These are phyloP conservation scores for Platycercus adscitus DNA, from an alignment of 2,113 vertebrate genomes.

Conservation along the genomic window DNA sequence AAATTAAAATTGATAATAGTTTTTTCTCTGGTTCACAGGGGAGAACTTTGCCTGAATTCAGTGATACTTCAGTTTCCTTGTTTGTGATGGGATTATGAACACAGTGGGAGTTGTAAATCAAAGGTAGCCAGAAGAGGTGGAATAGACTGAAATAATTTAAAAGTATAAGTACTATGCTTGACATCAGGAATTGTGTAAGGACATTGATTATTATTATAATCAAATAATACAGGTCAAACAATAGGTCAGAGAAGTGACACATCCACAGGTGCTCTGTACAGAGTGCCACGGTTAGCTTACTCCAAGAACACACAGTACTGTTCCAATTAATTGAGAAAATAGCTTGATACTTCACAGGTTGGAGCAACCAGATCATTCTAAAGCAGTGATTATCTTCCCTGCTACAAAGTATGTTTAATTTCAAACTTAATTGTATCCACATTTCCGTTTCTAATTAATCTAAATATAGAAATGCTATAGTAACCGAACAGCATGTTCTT, in stretches of 20 bases:
- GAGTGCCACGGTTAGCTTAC: background rate
- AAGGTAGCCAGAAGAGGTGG: background rate
- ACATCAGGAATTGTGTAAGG: background rate
- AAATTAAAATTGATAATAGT: background rate
- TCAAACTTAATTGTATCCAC: constrained; percentile 73
- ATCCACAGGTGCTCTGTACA: background rate
- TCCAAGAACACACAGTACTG: constrained; percentile 47
- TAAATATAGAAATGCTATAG: constrained; percentile 74
- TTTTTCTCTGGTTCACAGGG: background rate
- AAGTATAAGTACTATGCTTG: background rate
- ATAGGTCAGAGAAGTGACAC: background rate
- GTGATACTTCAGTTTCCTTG: background rate
- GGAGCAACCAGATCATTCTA: constrained; percentile 64
- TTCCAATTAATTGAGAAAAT: constrained; percentile 61
- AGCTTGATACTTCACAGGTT: constrained; percentile 57
- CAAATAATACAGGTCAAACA: constrained; percentile 13
- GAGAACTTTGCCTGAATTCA: background rate
- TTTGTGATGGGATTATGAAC: background rate
- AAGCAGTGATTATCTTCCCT: constrained; percentile 74
- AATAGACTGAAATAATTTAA: constrained; percentile 4
- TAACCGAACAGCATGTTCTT: constrained; percentile 72
- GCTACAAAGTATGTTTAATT: constrained; percentile 73
- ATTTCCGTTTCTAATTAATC: constrained; percentile 80
- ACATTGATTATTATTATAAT: background rate
- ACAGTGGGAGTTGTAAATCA: background rate